Percentiles rank a stretch among this genome's conserved stretches.
Conservation (phyloP, 2,888 invertebrate species). For the Callyntrura sp. region DNA sequence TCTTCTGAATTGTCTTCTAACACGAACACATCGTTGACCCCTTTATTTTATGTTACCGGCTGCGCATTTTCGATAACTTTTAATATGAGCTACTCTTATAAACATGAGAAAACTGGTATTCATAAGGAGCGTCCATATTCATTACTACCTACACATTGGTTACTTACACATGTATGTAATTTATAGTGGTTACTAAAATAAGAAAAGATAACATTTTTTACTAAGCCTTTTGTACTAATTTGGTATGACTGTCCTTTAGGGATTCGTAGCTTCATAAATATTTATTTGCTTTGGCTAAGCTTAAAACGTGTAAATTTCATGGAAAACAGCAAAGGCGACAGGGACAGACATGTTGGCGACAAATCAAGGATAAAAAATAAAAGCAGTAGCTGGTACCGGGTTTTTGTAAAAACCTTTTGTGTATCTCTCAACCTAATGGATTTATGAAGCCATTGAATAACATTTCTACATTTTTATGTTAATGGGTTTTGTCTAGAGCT, state of each 20-base stretch:
- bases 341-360: constrained; percentile 48
- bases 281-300: constrained; percentile 38
- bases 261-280: constrained; percentile 55
- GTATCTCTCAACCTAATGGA: constrained; percentile 16
- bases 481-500: constrained; percentile 19
- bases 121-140: not conserved
- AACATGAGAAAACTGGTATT: constrained; percentile 2
- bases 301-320: constrained; percentile 11
- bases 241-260: constrained; percentile 7
- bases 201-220: not conserved
- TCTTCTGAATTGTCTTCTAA: not conserved
- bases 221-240: constrained; percentile 20
- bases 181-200: no score
- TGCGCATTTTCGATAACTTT: no score
- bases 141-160: not conserved
- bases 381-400: not conserved
- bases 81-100: not conserved
- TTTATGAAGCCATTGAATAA: constrained; percentile 35
- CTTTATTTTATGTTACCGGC: not conserved
- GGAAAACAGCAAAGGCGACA: constrained; percentile 18
- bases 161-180: not conserved
- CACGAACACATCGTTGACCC: not conserved
- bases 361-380: constrained; percentile 18
- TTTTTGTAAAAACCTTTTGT: not conserved
- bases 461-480: constrained; percentile 33